phyloP scores from a whole-genome alignment of 2,113 vertebrate genomes.

The Oostethus manadensis region DNA sequence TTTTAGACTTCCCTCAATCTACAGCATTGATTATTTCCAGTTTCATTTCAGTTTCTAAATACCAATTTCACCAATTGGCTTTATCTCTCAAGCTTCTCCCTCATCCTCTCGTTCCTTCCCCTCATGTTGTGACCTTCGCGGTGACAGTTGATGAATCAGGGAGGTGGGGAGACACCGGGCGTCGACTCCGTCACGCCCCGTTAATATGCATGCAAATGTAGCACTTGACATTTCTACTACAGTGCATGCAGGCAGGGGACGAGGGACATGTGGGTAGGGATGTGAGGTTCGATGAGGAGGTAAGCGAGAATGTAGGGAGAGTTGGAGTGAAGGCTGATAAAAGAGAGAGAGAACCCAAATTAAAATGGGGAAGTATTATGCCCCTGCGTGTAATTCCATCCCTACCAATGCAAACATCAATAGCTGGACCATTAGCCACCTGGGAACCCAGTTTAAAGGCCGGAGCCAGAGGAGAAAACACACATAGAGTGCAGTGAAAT shows the following conservation, averaged over 20 bases:
- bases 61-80: conserved; percentile 7
- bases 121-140: conserved; percentile 66
- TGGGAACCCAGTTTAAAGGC: conserved; percentile 41
- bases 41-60: conserved; percentile 6
- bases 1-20: conserved; percentile 3
- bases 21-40: conserved; percentile 3
- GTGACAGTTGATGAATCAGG: conserved; percentile 74
- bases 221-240: conserved; percentile 76
- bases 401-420: conserved; percentile 47
- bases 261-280: conserved; percentile 22
- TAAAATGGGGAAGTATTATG: conserved; percentile 39
- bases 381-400: conserved; percentile 49
- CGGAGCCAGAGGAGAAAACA: conserved; percentile 34
- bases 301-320: conserved; percentile 9
- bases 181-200: conserved; percentile 61
- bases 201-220: conserved; percentile 79
- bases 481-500: conserved; percentile 29
- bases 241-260: conserved; percentile 22
- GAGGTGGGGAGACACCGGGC: conserved; percentile 59
- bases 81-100: conserved; percentile 6
- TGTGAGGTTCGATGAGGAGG: conserved; percentile 8
- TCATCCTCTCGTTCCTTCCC: conserved; percentile 15
- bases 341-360: conserved; percentile 32
- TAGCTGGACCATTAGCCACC: conserved; percentile 57
- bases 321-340: conserved; percentile 25